Percentiles rank a stretch among this genome's conserved stretches.
These are phyloP conservation scores for Stichodactyla helianthus DNA, from an alignment of 64 coral and sea anemone genomes.

Conservation along the genomic window DNA sequence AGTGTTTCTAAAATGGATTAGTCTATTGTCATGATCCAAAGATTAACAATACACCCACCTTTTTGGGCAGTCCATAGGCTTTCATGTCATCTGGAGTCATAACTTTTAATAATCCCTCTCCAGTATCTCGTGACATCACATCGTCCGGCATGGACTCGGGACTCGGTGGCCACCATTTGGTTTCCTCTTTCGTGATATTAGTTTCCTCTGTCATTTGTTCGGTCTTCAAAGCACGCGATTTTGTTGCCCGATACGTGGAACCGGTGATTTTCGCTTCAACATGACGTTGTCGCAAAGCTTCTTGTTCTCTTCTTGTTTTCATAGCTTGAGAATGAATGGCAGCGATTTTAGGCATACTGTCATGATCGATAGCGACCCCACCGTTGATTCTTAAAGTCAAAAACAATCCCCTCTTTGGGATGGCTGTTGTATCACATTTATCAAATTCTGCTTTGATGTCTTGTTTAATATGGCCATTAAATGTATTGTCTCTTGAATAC, in stretches of 20 bases:
- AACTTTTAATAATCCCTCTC: conserved; percentile 14
- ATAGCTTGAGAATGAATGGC: not conserved
- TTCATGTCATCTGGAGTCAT: conserved; percentile 29
- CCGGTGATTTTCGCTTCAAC: not conserved
- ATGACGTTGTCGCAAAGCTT: not conserved
- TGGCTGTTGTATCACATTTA: not conserved
- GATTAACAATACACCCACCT: not conserved
- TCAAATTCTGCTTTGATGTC: not conserved
- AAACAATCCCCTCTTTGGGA: not conserved
- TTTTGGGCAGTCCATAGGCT: conserved; percentile 6
- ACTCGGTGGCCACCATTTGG: conserved; percentile 28
- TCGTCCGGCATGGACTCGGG: conserved; percentile 12
- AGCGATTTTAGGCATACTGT: conserved; percentile 7
- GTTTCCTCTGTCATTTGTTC: conserved; percentile 2
- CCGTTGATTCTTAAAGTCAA: conserved; percentile 10
- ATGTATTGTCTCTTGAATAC: conserved; percentile 6
- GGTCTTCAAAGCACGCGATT: not conserved
- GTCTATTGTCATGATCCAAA: not conserved
- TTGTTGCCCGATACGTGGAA: not conserved
- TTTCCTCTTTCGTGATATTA: not conserved
- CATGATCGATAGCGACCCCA: conserved; percentile 19
- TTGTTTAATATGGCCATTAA: not conserved
- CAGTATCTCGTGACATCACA: not conserved
- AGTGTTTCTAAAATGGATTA: not conserved
- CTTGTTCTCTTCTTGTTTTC: not conserved